Base-by-base conservation (phyloP, 2,797 vertebrate species). In the Spondyliosoma cantharus region DNA sequence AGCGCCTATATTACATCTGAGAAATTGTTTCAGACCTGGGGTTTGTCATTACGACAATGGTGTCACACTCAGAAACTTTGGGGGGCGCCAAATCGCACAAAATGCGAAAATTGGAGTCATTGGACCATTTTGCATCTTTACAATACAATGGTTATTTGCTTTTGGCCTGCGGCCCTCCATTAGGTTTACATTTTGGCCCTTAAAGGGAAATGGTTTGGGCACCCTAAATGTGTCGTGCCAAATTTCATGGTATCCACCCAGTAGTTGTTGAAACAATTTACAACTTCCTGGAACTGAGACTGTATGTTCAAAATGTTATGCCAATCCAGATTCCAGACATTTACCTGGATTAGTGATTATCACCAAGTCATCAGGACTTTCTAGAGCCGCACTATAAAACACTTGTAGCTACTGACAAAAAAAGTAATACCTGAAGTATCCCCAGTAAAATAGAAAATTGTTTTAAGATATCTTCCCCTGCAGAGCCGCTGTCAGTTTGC, bases 401-500 rank as follows among this genome's bases (percentile, higher is more conserved):
- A 32, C 14, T 56, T 14, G 25, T 20, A 19, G 22, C 9, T 50
- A 52, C 11, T 58, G 20, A 67, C 17, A 42, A 5, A 62, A 49
- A 49, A 46, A 27, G 29, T 7, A 27, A 58, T 24, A 24, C 15
- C 15, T 37, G 32, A 37, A 37, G 8, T 45, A 66, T 57, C 46
- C 62, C 62, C 19, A 20, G 45, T 50, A 54, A 50, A 58, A 74
- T 3, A 65, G 16, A 45, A 63, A 45, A 57, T 24, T 57, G 24
- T 74, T 62, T 14, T 43, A 45, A 54, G 20, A 69, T 22, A 52
- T 45, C 29, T 46, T 54, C 58, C 8, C 17, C 32, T 60, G 17
- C 42, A 63, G 37, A 59, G 52, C 62, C 53, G 66, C 76, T 54
- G 64, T 66, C 67, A n/a, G n/a, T n/a, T 43, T 65, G 42, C 17